phyloP scores from a whole-genome alignment of 2,888 invertebrate species.

The Cosmia trapezina region DNA sequence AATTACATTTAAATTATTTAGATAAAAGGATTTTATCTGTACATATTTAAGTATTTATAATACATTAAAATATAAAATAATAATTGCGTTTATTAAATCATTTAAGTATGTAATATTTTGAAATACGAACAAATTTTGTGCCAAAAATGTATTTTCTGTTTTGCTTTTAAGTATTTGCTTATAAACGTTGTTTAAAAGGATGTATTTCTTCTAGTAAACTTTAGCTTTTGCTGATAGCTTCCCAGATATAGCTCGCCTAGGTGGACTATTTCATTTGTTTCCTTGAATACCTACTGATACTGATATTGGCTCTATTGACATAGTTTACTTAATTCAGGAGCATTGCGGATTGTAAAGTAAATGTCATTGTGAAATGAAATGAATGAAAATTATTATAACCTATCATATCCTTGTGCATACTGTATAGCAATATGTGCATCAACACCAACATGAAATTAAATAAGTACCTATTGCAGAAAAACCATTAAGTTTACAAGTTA shows the following conservation, averaged over 20 bases:
- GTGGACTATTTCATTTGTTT: conserved; percentile 24
- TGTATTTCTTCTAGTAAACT: conserved; percentile 32
- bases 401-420: too few species aligned
- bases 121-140: conserved; percentile 57
- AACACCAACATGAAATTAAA: background rate
- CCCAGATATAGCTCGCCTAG: background rate
- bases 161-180: conserved; percentile 41
- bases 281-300: conserved; percentile 3
- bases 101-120: conserved; percentile 40
- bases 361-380: conserved; percentile 1
- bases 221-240: conserved; percentile 27
- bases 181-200: conserved; percentile 39
- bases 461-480: conserved; percentile 16
- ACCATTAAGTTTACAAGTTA: conserved; percentile 12
- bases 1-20: conserved; percentile 35
- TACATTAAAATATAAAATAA: conserved; percentile 18
- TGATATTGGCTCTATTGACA: conserved; percentile 4
- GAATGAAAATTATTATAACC: background rate
- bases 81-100: conserved; percentile 38
- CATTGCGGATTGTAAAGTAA: conserved; percentile 9
- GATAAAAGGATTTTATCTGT: conserved; percentile 21
- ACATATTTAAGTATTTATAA: conserved; percentile 43
- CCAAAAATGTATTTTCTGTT: conserved; percentile 57
- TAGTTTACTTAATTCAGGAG: background rate
- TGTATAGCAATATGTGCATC: conserved; percentile 2